A percentile compares a stretch with the other conserved stretches of the same genome.
phyloP scores from a whole-genome alignment of 2,888 invertebrate species.

The Xiphydria camelus region DNA sequence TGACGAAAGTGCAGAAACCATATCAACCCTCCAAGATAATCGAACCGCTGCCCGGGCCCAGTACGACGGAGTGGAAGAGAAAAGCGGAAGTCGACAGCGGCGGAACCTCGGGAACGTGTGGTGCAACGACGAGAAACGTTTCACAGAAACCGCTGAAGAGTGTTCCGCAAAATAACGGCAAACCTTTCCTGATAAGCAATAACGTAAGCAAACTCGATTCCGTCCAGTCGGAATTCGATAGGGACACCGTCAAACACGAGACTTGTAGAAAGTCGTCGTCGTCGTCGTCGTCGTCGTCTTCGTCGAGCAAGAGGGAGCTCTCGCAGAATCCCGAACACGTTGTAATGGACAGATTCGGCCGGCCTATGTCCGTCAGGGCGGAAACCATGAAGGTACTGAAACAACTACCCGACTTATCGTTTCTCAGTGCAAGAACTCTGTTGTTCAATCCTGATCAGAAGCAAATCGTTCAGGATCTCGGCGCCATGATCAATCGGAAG shows the following conservation, averaged over 20 bases:
- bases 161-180: constrained; percentile 23
- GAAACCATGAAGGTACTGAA: constrained; percentile 51
- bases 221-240: constrained; percentile 17
- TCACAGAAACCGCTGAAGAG: constrained; percentile 17
- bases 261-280: constrained; percentile 26
- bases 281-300: too few species aligned
- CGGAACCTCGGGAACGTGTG: constrained; percentile 15
- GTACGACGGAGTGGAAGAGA: constrained; percentile 43
- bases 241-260: constrained; percentile 22
- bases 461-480: constrained; percentile 50
- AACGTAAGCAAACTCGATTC: constrained; percentile 20
- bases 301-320: constrained; percentile 26
- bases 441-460: constrained; percentile 53
- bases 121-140: constrained; percentile 19
- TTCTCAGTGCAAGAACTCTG: constrained; percentile 51
- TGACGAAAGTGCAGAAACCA: constrained; percentile 27
- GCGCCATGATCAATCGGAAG: constrained; percentile 54
- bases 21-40: constrained; percentile 42
- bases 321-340: constrained; percentile 35
- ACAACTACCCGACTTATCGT: constrained; percentile 52
- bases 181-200: constrained; percentile 23
- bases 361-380: constrained; percentile 44
- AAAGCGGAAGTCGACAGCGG: constrained; percentile 30
- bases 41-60: constrained; percentile 50
- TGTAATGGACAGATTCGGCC: constrained; percentile 47